Evolutionary conservation across 2,888 invertebrate genomes (phyloP), one percentile per base, ranked within the genome.

Genomic region (Lucinisca nassula): DNA sequence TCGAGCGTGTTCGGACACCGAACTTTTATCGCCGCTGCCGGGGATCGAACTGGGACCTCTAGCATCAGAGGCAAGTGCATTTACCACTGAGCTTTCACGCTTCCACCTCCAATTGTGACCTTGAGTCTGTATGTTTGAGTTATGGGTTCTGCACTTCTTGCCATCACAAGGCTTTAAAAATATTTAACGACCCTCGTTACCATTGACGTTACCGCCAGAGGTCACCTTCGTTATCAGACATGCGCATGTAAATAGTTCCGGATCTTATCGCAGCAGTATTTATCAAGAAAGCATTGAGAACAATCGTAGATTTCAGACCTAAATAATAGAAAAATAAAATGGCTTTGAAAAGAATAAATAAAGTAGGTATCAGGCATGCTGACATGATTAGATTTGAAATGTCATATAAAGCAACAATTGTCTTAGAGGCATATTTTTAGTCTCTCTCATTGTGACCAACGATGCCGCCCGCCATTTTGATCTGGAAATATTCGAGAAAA

Each of bases 311-410:
- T 55, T 38, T 73, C 17, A 58, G 27, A 45, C 40, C 4, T 45
- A 10, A 8, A n/a, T 45, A 30, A 4, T 14, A 49, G 38, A 72
- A 21, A 87, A 24, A 84, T 74, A 87, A 77, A 32, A 94, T 94
- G 94, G 94, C 94, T 78, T 84, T 94, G 32, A 94, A 94, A 92
- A 90, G 94, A 93, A 94, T 94, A 80, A 94, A 93, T 82, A 94
- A 94, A 93, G 94, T 94, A 91, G 87, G 92, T 89, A 73, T 21
- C 21, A 14, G 45, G 27, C 30, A 8, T 2, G 21, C 12, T 37
- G 17, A 27, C 24, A 14, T 27, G 32, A 45, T 24, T 38, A 75
- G 49, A 58, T 37, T 30, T 32, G 17, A 21, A 14, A 45, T 30
- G 8, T 38, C 51, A 49, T 77, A 61, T 45, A 38, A 21, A 40